phyloP scores from a whole-genome alignment of 2,113 vertebrate genomes.

The Pterophyllum scalare region DNA sequence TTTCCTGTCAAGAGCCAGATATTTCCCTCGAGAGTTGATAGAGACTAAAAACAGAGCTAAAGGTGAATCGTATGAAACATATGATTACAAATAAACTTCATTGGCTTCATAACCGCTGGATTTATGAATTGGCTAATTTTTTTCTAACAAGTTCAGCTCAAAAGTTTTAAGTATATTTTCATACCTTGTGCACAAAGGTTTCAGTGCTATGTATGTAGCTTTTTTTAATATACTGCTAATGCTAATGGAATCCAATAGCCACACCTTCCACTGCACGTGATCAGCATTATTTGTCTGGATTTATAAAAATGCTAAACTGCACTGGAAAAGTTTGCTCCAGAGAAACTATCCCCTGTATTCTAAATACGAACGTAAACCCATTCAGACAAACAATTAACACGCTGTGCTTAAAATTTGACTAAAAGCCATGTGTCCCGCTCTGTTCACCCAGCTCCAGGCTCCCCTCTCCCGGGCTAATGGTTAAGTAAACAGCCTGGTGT shows the following conservation, averaged over 20 bases:
- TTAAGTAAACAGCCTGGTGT: conserved; percentile 75
- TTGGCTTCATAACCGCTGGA: background rate
- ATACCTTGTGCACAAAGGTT: background rate
- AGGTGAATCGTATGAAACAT: background rate
- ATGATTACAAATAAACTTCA: conserved; percentile 1
- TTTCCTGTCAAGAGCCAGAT: background rate
- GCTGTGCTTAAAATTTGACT: conserved; percentile 22
- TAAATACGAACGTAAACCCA: background rate
- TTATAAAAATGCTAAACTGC: background rate
- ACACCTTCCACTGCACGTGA: background rate
- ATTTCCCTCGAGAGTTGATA: background rate
- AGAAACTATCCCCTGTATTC: background rate
- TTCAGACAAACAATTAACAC: background rate
- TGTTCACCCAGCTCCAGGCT: conserved; percentile 16
- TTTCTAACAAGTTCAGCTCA: background rate
- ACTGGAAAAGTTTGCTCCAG: background rate
- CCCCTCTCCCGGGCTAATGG: conserved; percentile 56
- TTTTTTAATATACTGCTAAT: no score
- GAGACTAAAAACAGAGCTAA: background rate
- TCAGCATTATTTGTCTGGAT: background rate
- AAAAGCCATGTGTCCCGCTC: conserved; percentile 25
- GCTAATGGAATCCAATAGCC: background rate
- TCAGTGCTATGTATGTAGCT: background rate
- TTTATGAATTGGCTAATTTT: conserved; percentile 1
- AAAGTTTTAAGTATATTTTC: background rate